Evolutionary conservation across 2,113 vertebrate genomes (phyloP).

Genomic region (Leucosticte australis): DNA sequence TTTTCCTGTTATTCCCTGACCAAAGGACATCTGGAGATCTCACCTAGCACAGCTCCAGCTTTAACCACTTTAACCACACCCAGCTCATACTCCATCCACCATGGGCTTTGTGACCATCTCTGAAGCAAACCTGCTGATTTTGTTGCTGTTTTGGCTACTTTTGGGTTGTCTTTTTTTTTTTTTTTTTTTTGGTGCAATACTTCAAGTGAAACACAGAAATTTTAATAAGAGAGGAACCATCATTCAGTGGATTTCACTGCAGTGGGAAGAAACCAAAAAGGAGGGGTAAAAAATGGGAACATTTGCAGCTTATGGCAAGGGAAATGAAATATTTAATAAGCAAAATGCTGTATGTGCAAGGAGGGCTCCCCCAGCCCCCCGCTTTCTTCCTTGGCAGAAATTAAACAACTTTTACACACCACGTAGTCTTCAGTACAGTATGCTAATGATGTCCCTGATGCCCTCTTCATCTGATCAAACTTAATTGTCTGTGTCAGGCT

Average conservation of each 20-base stretch:
- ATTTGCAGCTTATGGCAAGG: constrained; percentile 3
- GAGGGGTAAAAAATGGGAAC: constrained; percentile 14
- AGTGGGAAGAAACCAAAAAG: constrained; percentile 41
- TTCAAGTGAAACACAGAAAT: constrained; percentile 39
- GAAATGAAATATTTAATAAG: constrained; percentile 71
- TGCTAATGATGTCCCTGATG: constrained; percentile 79
- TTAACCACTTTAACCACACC: neutral
- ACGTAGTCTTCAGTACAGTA: constrained; percentile 75
- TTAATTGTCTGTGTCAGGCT: constrained; percentile 84
- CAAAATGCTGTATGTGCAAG: constrained; percentile 18
- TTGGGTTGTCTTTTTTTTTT: neutral
- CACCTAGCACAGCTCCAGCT: neutral
- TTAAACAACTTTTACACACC: constrained; percentile 80
- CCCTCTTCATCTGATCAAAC: constrained; percentile 81
- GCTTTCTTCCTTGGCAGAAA: constrained; percentile 73
- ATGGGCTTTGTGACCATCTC: neutral
- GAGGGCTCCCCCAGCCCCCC: constrained; percentile 50
- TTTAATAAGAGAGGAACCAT: constrained; percentile 50
- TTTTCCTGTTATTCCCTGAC: neutral
- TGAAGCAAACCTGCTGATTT: neutral
- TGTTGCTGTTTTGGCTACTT: neutral
- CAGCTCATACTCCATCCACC: neutral
- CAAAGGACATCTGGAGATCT: rapidly evolving
- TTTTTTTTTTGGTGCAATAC: neutral
- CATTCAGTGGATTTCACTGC: constrained; percentile 35